phyloP scores from a whole-genome alignment of 2,113 vertebrate species.

The Saguinus midas region DNA sequence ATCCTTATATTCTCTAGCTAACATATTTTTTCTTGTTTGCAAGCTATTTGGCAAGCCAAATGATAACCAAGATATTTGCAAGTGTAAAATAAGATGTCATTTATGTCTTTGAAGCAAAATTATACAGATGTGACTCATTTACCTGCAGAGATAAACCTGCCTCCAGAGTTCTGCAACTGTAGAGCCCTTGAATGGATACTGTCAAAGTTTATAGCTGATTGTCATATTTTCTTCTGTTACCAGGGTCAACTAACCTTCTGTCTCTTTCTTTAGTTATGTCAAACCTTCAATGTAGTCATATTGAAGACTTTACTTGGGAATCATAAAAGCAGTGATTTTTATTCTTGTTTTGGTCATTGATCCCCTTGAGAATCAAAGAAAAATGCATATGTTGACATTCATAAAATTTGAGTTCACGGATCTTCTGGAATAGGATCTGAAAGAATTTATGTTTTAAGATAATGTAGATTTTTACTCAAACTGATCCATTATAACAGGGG shows the following conservation, averaged over 20 bases:
- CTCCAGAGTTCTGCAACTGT: not conserved
- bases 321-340: not conserved
- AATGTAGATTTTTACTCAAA: constrained; percentile 25
- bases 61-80: constrained; percentile 1
- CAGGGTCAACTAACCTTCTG: not conserved
- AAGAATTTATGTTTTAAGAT: constrained; percentile 41
- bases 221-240: constrained; percentile 7
- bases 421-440: not conserved
- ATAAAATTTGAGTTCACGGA: not conserved
- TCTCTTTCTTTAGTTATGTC: not conserved
- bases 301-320: not conserved
- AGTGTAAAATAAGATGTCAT: not conserved
- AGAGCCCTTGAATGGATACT: not conserved
- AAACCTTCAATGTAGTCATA: not conserved
- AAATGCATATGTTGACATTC: not conserved
- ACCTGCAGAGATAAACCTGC: not conserved
- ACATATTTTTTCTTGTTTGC: constrained; percentile 21
- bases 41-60: not conserved
- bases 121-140: not conserved
- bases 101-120: not conserved
- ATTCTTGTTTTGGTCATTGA: not conserved
- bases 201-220: not conserved
- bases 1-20: not conserved
- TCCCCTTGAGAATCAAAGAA: constrained; percentile 5
- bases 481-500: not conserved